phyloP scores from a whole-genome alignment of 2,113 vertebrate genomes.

The Atrichornis clamosus region DNA sequence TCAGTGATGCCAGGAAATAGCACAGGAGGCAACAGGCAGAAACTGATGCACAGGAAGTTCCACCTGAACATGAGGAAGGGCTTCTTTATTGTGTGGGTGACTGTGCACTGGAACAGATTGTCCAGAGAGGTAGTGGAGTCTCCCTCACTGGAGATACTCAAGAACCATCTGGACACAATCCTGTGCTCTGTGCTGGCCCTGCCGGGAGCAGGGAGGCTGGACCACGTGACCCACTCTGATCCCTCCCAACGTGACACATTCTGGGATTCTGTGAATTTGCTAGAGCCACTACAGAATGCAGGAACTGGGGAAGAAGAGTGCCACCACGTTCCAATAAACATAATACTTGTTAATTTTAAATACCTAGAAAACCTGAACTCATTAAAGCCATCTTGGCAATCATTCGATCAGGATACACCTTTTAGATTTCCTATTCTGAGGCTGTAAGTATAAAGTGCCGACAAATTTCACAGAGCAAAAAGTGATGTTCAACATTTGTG shows the following conservation, averaged over 20 bases:
- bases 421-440: not conserved
- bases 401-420: not conserved
- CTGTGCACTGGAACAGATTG: fast-evolving
- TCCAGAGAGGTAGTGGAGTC: fast-evolving
- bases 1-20: not conserved
- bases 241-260: not conserved
- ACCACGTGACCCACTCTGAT: not conserved
- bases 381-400: not conserved
- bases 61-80: not conserved
- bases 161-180: fast-evolving
- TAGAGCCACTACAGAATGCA: not conserved
- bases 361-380: not conserved
- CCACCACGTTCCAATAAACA: not conserved
- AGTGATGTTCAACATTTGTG: not conserved
- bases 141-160: not conserved
- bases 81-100: not conserved
- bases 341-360: not conserved
- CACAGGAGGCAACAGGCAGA: not conserved
- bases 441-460: not conserved
- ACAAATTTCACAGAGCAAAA: not conserved
- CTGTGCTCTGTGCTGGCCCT: not conserved
- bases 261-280: not conserved
- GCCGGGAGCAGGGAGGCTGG: not conserved
- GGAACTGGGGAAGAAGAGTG: not conserved
- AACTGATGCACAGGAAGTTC: not conserved